Conservation (phyloP, 2,888 invertebrate species). For the Prosapia bicincta region DNA sequence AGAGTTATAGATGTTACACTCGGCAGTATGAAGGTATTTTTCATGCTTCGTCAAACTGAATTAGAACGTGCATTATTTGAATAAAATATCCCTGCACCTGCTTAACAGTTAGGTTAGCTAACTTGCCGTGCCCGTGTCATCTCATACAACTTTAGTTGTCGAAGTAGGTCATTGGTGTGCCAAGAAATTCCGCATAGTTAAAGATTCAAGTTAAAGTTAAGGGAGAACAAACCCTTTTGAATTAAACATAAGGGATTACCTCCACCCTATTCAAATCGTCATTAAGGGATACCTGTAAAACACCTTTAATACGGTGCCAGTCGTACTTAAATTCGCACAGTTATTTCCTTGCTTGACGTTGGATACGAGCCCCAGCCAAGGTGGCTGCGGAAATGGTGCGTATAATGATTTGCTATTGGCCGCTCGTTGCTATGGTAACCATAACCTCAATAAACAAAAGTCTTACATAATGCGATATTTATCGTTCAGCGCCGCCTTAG, state of each 20-base stretch:
- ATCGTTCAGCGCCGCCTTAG: constrained; percentile 2
- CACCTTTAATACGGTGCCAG: not conserved
- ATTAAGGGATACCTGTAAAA: not conserved
- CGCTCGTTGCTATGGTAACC: constrained; percentile 25
- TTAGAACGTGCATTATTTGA: too few relatives aligned
- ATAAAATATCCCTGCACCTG: too few relatives aligned
- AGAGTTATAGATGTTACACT: too few relatives aligned
- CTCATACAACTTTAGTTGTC: too few relatives aligned
- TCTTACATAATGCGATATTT: constrained; percentile 27
- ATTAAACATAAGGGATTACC: not conserved
- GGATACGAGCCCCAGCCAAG: not conserved
- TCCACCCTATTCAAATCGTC: not conserved
- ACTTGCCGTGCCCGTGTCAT: too few relatives aligned
- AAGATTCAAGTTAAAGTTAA: not conserved
- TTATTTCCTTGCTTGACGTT: not conserved
- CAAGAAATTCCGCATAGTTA: not conserved
- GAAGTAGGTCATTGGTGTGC: not conserved
- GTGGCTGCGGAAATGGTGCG: constrained; percentile 22
- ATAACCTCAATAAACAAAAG: constrained; percentile 29
- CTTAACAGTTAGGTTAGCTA: too few relatives aligned
- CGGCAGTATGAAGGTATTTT: too few relatives aligned
- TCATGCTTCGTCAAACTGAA: too few relatives aligned
- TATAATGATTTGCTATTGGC: constrained; percentile 28
- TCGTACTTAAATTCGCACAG: not conserved
- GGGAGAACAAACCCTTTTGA: not conserved